Percentiles rank a stretch among this genome's conserved stretches.
These are phyloP conservation scores for Meloidogyne exigua DNA, from an alignment of 1,140 invertebrate species.

Conservation along the genomic window DNA sequence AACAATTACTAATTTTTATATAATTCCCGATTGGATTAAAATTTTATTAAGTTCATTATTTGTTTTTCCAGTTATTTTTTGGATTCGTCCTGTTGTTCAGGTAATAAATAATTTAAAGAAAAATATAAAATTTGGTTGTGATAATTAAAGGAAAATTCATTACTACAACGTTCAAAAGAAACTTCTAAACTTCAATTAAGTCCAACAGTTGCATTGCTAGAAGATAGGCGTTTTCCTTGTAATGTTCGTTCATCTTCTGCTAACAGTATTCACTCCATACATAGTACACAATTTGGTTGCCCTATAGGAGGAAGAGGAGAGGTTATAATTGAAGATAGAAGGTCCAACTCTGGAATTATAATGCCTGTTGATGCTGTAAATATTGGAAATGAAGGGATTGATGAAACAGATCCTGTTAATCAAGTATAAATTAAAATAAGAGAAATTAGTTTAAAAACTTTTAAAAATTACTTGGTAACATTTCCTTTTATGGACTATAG, in stretches of 20 bases:
- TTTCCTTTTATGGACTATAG: too few relatives aligned
- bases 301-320: slow-evolving; percentile 8
- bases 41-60: slow-evolving; percentile 46
- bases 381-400: neutral
- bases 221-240: slow-evolving; percentile 24
- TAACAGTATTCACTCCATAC: slow-evolving; percentile 32
- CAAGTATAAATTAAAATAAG: neutral
- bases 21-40: slow-evolving; percentile 52
- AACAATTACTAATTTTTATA: slow-evolving; percentile 19
- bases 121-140: neutral
- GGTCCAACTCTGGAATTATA: neutral
- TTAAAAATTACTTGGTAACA: too few relatives aligned
- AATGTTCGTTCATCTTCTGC: slow-evolving; percentile 26
- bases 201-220: slow-evolving; percentile 33
- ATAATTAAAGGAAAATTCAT: neutral
- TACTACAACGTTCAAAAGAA: too few relatives aligned
- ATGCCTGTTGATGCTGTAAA: slow-evolving; percentile 11
- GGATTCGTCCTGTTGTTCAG: slow-evolving; percentile 15
- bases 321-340: neutral
- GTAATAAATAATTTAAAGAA: neutral
- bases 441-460: too few relatives aligned
- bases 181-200: slow-evolving; percentile 4
- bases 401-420: neutral
- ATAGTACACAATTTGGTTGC: slow-evolving; percentile 7
- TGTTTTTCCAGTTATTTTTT: slow-evolving; percentile 34